Percentiles rank a stretch among this genome's conserved stretches.
Conservation (phyloP, 2,797 vertebrate species). For the Carduelis carduelis region DNA sequence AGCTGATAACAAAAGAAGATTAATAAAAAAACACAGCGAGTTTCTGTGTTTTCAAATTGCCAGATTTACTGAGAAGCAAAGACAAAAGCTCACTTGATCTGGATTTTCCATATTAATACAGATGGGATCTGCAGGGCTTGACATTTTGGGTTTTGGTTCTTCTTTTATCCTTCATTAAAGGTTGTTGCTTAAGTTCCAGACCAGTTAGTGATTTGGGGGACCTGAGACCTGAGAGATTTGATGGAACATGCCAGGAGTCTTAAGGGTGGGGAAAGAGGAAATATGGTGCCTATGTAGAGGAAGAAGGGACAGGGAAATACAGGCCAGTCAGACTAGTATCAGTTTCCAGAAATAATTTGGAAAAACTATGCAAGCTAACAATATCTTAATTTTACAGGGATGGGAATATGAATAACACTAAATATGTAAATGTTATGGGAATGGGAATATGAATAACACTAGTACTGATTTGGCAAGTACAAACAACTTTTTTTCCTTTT, state of each 20-base stretch:
- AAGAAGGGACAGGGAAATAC: background rate
- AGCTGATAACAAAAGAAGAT: background rate
- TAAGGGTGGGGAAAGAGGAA: background rate
- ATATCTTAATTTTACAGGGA: background rate
- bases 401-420: no score
- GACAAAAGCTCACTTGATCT: background rate
- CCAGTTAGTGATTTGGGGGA: background rate
- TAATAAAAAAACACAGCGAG: background rate
- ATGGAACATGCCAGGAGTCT: background rate
- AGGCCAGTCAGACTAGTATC: background rate
- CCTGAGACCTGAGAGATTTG: background rate
- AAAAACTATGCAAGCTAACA: background rate
- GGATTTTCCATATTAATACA: background rate
- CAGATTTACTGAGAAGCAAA: background rate
- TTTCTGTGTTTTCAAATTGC: background rate
- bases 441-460: background rate
- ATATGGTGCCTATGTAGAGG: background rate
- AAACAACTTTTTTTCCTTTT: background rate
- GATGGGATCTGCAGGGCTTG: fast-evolving
- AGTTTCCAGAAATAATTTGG: background rate
- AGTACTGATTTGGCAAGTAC: background rate
- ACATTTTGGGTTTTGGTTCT: background rate
- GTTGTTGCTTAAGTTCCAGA: background rate
- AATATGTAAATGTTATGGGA: background rate
- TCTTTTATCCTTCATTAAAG: background rate